Base-by-base conservation (phyloP, 1,140 invertebrate genomes). In the Halesus radiatus region DNA sequence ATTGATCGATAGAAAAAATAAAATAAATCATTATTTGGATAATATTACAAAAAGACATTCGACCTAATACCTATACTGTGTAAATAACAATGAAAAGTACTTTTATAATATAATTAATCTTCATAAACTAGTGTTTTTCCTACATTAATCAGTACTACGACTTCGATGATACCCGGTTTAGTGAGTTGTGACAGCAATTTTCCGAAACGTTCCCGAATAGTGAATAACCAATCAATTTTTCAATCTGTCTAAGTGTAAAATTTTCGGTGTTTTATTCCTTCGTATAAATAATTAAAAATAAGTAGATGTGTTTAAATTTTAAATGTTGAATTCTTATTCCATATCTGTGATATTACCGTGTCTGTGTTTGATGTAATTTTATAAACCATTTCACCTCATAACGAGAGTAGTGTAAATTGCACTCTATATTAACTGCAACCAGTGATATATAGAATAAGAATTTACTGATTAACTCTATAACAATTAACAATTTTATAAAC, bases 161-260 rank as follows among this genome's bases (percentile, higher is more conserved):
- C 37, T 13, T 45, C 10, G 37, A 45, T 45, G 45, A 52, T 74
- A 74, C 77, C 80, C 80, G 29, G 29, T 58, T 68, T 64, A 82
- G 78, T 82, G 81, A 50, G 72, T 82, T 82, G 81, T 82, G 81
- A 82, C 77, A 82, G 79, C 80, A 72, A 50, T 79, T 79, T 68
- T 37, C 54, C 13, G 29, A 37, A 75, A 66, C 20, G 62, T 60
- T 74, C 18, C n/a, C 50, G 56, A 32, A 3, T 50, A 50, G 58
- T 66, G n/a, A 52, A 52, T 23, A 77, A 56, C 53, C 10, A 32
- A 64, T 66, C 58, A 50, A 66, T 26, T 66, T 60, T 78, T 78
- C 56, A 68, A 56, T 18, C 70, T 58, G 18, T 75, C 58, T 81
- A 62, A 64, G 76, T 78, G 66, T 78, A 62, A 64, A 77, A 45